These are phyloP conservation scores for Macroramphosus scolopax DNA, from an alignment of 2,797 vertebrate genomes.

Conservation along the genomic window DNA sequence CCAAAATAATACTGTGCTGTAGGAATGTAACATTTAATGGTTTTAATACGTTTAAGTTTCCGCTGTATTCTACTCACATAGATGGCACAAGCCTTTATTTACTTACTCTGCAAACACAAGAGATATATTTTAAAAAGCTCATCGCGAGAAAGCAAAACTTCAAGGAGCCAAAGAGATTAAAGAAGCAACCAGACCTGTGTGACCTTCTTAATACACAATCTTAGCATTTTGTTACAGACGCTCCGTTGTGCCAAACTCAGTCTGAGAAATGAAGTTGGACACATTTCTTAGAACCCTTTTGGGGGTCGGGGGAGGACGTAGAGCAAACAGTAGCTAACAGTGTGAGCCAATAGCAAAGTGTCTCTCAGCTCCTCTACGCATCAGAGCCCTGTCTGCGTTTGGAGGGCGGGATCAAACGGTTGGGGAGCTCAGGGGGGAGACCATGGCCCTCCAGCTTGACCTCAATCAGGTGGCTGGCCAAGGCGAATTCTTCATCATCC, in stretches of 20 bases:
- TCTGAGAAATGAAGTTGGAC: constrained; percentile 21
- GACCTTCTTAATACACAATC: constrained; percentile 30
- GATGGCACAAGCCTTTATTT: constrained; percentile 25
- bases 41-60: constrained; percentile 9
- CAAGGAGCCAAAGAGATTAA: constrained; percentile 18
- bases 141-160: constrained; percentile 35
- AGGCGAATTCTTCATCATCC: constrained; percentile 92
- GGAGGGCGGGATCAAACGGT: constrained; percentile 87
- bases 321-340: constrained; percentile 47
- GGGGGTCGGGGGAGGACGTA: no score
- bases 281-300: constrained; percentile 19
- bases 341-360: constrained; percentile 23
- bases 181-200: constrained; percentile 36
- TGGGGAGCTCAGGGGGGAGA: constrained; percentile 87
- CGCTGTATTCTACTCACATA: constrained; percentile 23
- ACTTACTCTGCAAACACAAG: constrained; percentile 41
- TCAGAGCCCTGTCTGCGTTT: constrained; percentile 90
- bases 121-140: constrained; percentile 39
- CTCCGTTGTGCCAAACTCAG: constrained; percentile 31
- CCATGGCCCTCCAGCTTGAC: constrained; percentile 92
- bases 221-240: constrained; percentile 25
- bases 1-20: constrained; percentile 16
- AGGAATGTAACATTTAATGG: constrained; percentile 25
- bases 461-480: constrained; percentile 93
- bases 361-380: constrained; percentile 71